Evolutionary conservation across 2,113 vertebrate species (phyloP).

Genomic region (Bolborhynchus lineola): DNA sequence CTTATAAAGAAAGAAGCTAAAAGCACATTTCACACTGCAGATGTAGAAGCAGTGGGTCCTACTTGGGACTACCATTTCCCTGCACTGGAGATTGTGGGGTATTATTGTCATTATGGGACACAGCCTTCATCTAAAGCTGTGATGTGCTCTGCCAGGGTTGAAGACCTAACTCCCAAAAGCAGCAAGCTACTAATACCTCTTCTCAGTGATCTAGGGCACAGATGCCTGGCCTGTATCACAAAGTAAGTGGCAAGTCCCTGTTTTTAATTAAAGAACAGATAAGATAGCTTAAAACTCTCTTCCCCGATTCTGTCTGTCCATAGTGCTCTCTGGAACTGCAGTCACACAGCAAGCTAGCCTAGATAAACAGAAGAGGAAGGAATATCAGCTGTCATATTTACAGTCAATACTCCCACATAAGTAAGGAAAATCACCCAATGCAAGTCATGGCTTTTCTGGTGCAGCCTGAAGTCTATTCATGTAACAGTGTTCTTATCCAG

Average conservation of each 20-base stretch:
- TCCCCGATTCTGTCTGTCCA: neutral
- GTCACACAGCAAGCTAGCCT: neutral
- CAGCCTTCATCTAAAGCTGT: neutral
- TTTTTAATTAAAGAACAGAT: neutral
- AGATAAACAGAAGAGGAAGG: neutral
- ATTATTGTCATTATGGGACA: accelerated
- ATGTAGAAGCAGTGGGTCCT: neutral
- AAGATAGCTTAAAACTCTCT: neutral
- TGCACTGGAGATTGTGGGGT: neutral
- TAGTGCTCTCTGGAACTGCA: neutral
- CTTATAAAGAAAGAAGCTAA: neutral
- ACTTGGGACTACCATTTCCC: accelerated
- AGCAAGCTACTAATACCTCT: neutral
- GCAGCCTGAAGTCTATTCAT: neutral
- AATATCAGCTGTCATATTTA: neutral
- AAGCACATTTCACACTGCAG: neutral
- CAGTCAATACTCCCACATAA: neutral
- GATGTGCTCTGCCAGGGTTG: neutral
- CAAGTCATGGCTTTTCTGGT: neutral
- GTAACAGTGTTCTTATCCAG: neutral
- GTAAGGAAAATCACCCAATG: neutral
- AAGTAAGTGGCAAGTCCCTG: accelerated
- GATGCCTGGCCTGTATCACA: neutral
- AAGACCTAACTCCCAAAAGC: neutral
- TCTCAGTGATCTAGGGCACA: neutral